Evolutionary conservation across 2,113 vertebrate species (phyloP).

Genomic region (Chloroceryle aenea): DNA sequence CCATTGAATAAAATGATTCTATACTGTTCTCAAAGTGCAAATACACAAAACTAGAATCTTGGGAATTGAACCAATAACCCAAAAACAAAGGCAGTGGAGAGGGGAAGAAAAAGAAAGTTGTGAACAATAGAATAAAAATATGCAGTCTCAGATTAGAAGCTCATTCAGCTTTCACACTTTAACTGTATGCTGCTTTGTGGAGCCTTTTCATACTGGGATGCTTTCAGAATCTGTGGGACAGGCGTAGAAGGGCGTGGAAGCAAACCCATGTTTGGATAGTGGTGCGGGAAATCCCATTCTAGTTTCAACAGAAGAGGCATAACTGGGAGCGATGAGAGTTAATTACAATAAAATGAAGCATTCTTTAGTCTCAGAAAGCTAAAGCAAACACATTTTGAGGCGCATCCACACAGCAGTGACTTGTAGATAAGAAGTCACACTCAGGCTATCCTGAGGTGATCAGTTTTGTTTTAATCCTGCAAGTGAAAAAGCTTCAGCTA

Average conservation of each 20-base stretch:
- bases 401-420: background rate
- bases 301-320: background rate
- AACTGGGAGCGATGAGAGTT: background rate
- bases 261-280: background rate
- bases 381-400: background rate
- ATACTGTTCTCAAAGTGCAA: background rate
- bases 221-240: slow-evolving; percentile 36
- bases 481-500: background rate
- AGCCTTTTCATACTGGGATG: slow-evolving; percentile 13
- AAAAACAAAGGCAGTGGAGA: background rate
- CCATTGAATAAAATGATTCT: background rate
- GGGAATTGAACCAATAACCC: background rate
- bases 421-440: background rate
- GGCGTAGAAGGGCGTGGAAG: background rate
- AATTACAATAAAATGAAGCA: background rate
- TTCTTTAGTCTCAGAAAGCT: background rate
- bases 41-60: background rate
- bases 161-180: slow-evolving; percentile 21
- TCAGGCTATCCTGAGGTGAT: background rate
- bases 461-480: background rate
- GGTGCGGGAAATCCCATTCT: background rate
- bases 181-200: background rate
- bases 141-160: slow-evolving; percentile 4
- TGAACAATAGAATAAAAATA: slow-evolving; percentile 31
- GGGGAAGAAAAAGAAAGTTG: background rate